These are phyloP conservation scores for Neolamprologus modestus DNA, from an alignment of 2,113 vertebrate species.

Conservation along the genomic window DNA sequence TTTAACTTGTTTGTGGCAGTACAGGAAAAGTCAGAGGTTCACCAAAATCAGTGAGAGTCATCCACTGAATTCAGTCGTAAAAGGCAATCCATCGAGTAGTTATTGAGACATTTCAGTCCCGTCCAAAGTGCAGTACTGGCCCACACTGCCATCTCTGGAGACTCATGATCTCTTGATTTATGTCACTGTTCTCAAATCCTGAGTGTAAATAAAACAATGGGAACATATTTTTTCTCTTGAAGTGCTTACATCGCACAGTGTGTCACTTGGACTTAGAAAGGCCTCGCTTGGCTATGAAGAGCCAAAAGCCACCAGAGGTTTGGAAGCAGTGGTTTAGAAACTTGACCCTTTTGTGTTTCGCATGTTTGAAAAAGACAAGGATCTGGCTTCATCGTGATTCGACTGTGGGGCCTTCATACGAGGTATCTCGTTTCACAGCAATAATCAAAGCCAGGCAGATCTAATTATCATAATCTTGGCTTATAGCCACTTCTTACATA, in stretches of 20 bases:
- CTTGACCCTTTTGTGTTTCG: not conserved
- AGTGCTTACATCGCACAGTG: not conserved
- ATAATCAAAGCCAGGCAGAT: slow-evolving; percentile 40
- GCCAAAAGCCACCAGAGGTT: not conserved
- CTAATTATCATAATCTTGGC: slow-evolving; percentile 46
- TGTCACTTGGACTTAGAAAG: not conserved
- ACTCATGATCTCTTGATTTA: not conserved
- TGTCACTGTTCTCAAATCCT: not conserved
- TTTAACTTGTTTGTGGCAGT: not conserved
- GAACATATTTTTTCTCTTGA: not conserved
- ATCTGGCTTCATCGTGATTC: not conserved
- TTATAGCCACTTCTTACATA: slow-evolving; percentile 37
- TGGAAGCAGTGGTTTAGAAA: not conserved
- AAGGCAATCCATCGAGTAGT: not conserved
- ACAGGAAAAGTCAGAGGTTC: not conserved
- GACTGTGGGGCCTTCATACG: not conserved
- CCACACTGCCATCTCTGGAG: not conserved
- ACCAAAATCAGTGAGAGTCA: not conserved
- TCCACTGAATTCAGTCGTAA: not conserved
- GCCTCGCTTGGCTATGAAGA: not conserved
- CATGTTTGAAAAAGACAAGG: slow-evolving; percentile 3
- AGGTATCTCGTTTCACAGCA: slow-evolving; percentile 28
- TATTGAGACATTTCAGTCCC: not conserved
- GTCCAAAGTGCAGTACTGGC: not conserved
- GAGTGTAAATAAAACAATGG: not conserved